A percentile compares a stretch with the other conserved stretches of the same genome.
Conservation (phyloP, 2,113 vertebrate species). For the Galbula dea region DNA sequence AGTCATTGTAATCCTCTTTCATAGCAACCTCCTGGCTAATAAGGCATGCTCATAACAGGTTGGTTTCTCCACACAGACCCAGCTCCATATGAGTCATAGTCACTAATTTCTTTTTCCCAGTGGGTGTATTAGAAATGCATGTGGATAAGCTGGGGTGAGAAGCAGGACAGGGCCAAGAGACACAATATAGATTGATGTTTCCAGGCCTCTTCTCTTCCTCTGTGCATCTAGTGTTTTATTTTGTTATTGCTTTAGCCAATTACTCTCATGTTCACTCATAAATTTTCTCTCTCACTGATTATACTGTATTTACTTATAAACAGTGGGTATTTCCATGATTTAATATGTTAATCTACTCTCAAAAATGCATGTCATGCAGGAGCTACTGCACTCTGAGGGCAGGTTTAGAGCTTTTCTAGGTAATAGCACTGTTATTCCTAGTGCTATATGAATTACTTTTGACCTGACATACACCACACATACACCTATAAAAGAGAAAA, state of each 20-base stretch:
- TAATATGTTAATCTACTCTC: background rate
- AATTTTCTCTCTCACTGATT: background rate
- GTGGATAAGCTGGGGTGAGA: background rate
- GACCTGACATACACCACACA: background rate
- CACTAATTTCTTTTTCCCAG: background rate
- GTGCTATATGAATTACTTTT: background rate
- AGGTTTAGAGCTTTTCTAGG: background rate
- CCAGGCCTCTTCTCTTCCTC: background rate
- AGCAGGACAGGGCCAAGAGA: background rate
- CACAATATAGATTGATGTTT: background rate
- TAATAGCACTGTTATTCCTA: background rate
- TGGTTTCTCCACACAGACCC: background rate
- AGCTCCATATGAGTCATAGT: background rate
- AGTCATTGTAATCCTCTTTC: background rate
- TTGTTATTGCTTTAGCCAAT: background rate
- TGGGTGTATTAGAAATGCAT: background rate
- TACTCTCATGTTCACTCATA: background rate
- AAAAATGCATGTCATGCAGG: background rate
- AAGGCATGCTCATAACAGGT: background rate
- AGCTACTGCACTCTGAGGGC: background rate
- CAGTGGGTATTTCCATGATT: background rate
- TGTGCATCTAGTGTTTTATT: background rate
- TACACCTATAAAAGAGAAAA: background rate
- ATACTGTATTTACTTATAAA: background rate
- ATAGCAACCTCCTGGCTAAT: slow-evolving; percentile 16